Base-by-base conservation (phyloP, 2,888 invertebrate genomes). In the Heliconius erato region DNA sequence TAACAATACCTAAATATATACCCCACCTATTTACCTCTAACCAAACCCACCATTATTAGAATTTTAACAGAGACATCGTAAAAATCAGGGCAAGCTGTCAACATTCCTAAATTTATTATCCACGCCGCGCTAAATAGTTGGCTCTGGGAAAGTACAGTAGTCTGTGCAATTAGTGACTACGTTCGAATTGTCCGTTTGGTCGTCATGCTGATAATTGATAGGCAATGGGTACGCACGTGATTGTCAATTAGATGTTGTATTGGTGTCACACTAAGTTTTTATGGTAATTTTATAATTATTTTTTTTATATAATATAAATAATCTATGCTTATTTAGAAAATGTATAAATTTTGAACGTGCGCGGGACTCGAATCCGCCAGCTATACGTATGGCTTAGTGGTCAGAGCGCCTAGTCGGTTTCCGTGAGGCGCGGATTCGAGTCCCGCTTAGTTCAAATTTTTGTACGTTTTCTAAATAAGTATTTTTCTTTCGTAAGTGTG, bases 131-230 rank as follows among this genome's bases (percentile, higher is more conserved):
- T 93, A 92, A 91, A 82, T 84, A 28, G 83, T 77, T 85, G 82
- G 77, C 86, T 88, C 88, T 91, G 90, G 91, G 91, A 91, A 92
- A 92, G 89, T 89, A 63, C 86, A 86, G 88, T 93, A 89, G 91
- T 92, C 92, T 93, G 89, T 89, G 89, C 94, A 94, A 94, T 94
- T 94, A 94, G 94, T 92, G 89, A 77, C 88, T 85, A 87, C 86
- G 86, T 91, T 91, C 91, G 91, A 93, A 92, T 91, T 92, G 91
- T 89, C 85, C 84, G 88, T 88, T 85, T 88, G 87, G 88, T 89
- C 90, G 91, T 91, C 92, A 93, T 91, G 88, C 88, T 88, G 91
- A 91, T 94, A 94, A 95, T 94, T 95, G 94, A 92, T 94, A 91
- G 88, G 89, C 92, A 92, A 93, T 93, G 91, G 92, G 90, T 89